Base-by-base conservation (phyloP, 1,140 invertebrate species). In the Psilanteris sp. region DNA sequence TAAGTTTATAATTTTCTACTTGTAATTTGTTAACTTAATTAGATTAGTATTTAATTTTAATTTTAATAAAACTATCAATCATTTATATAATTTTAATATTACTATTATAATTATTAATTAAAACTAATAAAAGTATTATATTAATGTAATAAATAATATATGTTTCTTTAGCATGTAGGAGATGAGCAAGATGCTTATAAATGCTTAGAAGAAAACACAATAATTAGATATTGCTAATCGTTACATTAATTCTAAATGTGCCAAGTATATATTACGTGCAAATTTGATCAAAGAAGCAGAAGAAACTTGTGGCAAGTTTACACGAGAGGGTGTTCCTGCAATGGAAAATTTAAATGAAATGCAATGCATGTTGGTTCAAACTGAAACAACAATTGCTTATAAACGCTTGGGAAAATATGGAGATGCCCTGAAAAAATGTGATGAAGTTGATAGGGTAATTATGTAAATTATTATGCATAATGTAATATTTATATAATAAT, bases 351-450 rank as follows among this genome's bases (percentile, higher is more conserved):
- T 99, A 6, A 99, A 99, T 87, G 98, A 99, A 89, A 99, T 99
- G 98, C 98, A 99, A 85, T 99, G 98, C 81, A 99, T 99, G 97
- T 99, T 98, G 98, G 99, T 98, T 90, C 97, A 99, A 89, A 98
- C 96, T 3, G 98, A 99, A 88, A 96, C 95, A 85, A 98, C 98
- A 1, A 89, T 94, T 29, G 95, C 97, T 9, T 98, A 96, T 85
- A 93, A 97, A 85, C 91, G 96, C 34, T 85, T 95, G 46, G 94
- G 93, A 46, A 94, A 97, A 81, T 99, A 94, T 91, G 98, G 98
- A 3, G 97, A 99, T 67, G 92, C 98, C 0, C 89, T 99, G 4
- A 98, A 98, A 85, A 99, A 99, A 88, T 99, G 98, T 78, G 96
- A 98, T 84, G 97, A 99, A 93, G 93, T 99, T 14, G 97, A 99